Evolutionary conservation across 2,113 vertebrate species (phyloP), one percentile per base, ranked within the genome.

Genomic region (Phaethon lepturus): DNA sequence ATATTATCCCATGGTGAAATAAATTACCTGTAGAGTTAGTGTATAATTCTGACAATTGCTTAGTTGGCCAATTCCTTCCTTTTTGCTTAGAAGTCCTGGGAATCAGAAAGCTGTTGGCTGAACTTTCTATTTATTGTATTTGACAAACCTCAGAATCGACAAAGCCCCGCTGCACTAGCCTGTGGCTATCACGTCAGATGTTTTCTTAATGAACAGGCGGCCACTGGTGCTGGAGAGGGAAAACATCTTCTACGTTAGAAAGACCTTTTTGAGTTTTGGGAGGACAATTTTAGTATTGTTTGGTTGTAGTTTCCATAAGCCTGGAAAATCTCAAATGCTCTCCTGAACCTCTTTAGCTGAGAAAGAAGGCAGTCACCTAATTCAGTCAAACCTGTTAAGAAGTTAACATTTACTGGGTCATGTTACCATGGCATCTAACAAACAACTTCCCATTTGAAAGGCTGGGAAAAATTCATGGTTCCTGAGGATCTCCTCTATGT

Each of bases 81-180:
- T 77, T 92, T 95, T 69, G 44, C 86, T 96, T 94, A 88, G 60
- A 77, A 89, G 47, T 68, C 68, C 53, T 13, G 23, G 40, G 58
- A 89, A 72, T 2, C 0, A 0, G 42, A 86, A 92, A 93, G 56
- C 40, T 72, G 29, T 78, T 78, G 49, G 50, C 88, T 94, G 83
- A 45, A 78, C 68, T 91, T 88, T 91, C 74, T 95, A 8, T 59
- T 79, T 59, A 55, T 47, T 91, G 25, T 74, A 42, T 90, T 92
- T 95, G 82, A 75, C 62, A 93, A 89, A 62, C 35, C 23, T 71
- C 52, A 45, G 29, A n/a, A 45, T n/a, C 83, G 68, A 25, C 35
- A 42, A 83, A 75, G 52, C 47, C 60, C 78, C 17, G 52, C 58
- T 86, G 42, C 0, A 3, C 50, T 86, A 88, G 59, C 88, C 60